Percentiles rank a stretch among this genome's conserved stretches.
Evolutionary conservation across 2,113 vertebrate species (phyloP).

Genomic region (Bos taurus): ARS-UCD2.0 NC_037353.1:34356501-34357000

Average conservation of each 20-base stretch:
- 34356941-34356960: neutral
- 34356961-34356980: neutral
- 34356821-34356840: neutral
- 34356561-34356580: neutral
- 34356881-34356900: neutral
- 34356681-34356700: neutral
- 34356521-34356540: neutral
- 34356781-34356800: neutral
- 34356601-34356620: neutral
- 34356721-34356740: neutral
- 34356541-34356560: neutral
- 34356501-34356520: neutral
- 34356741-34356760: neutral
- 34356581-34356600: neutral
- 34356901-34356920: neutral
- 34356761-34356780: neutral
- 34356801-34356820: neutral
- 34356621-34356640: neutral
- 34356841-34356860: too few relatives aligned
- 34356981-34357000: neutral
- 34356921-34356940: neutral
- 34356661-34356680: neutral
- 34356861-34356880: neutral
- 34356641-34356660: neutral
- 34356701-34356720: neutral